These are phyloP conservation scores for Cyphomyrmex costatus DNA, from an alignment of 1,140 invertebrate genomes.

Conservation along the genomic window DNA sequence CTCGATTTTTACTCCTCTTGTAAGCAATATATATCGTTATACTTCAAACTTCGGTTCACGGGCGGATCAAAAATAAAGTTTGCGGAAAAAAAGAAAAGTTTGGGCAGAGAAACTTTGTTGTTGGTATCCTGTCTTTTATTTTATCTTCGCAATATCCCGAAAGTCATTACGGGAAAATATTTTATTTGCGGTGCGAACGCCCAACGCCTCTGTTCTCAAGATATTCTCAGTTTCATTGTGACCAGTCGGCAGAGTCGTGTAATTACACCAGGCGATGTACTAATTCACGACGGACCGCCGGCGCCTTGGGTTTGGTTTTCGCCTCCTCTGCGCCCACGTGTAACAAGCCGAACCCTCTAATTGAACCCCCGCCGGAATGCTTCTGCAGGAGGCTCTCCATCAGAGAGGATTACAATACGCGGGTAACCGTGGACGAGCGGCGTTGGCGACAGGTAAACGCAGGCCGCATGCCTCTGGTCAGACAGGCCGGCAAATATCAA, in stretches of 20 bases:
- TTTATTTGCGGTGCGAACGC: not conserved
- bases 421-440: constrained; percentile 69
- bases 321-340: constrained; percentile 50
- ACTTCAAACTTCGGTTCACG: constrained; percentile 8
- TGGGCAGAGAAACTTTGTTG: not conserved
- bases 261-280: constrained; percentile 56
- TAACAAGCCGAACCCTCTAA: constrained; percentile 72
- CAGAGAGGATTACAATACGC: constrained; percentile 72
- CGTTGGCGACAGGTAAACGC: constrained; percentile 63
- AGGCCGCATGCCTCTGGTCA: constrained; percentile 68
- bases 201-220: not conserved
- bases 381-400: constrained; percentile 54
- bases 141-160: not conserved
- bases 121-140: not conserved
- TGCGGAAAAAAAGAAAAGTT: not conserved
- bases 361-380: constrained; percentile 72
- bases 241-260: constrained; percentile 13
- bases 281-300: constrained; percentile 52
- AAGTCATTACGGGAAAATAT: constrained; percentile 14
- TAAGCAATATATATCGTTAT: not conserved
- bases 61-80: not conserved
- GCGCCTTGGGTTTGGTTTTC: constrained; percentile 70
- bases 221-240: constrained; percentile 10
- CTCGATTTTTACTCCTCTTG: not conserved
- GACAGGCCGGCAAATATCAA: constrained; percentile 65